Evolutionary conservation across 2,888 invertebrate genomes (phyloP), one percentile per base, ranked within the genome.

Genomic region (Tiliacea aurago): DNA sequence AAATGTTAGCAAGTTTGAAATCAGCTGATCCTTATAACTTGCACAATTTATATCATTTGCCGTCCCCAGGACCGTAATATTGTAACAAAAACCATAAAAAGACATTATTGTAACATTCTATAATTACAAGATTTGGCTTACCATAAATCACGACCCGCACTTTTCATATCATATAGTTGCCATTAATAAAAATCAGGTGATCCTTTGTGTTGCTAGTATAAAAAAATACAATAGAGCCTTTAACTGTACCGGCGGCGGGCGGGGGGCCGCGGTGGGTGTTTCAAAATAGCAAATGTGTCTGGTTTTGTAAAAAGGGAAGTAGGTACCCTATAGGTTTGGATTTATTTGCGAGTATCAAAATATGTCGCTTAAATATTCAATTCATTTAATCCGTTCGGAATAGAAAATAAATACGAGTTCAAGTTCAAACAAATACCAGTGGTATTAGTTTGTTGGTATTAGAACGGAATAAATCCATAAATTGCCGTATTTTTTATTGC

Each of bases 151-250:
- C 13, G 6, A 28, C 33, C 66, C 23, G n/a, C 49, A n/a, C 56
- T 70, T 66, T 69, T 71, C 47, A 67, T 69, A 61, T 49, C n/a
- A 7, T 61, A 66, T 61, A 69, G 33, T 76, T 83, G 68, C 84
- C 73, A 84, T 73, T 58, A 41, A 83, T 73, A 80, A 84, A 73
- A 73, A 78, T 83, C 82, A 80, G 82, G 71, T 80, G 82, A 84
- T 76, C 71, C 33, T 58, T 83, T 83, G 84, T 78, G 80, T 71
- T 82, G 76, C 62, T n/a, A 53, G 20, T 41, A 4, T 41, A 51
- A 80, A 82, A 82, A 70, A 61, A 3, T 0, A 80, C 69, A 84
- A 76, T 61, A 11, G 76, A 55, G 51, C 33, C 58, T 59, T 63
- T 65, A 77, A 63, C 70, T 62, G 83, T 72, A 67, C 10, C 37